Evolutionary conservation across 2,113 vertebrate species (phyloP), one percentile per base, ranked within the genome.

Genomic region (Eurystomus gularis): DNA sequence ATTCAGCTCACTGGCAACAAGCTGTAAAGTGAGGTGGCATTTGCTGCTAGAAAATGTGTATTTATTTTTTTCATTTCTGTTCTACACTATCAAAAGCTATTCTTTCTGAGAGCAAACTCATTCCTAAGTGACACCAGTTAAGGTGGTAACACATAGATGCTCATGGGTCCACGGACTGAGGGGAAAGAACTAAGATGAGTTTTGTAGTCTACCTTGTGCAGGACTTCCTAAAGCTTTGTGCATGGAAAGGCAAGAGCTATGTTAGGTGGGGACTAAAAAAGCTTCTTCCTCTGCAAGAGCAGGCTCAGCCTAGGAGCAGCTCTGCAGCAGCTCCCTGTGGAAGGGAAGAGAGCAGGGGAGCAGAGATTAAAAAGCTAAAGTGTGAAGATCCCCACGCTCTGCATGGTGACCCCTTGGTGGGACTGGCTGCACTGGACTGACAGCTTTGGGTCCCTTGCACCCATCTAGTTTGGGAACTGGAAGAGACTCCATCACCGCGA

Each of bases 61-160:
- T 44, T 52, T 61, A 19, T 42, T 72, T 20, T 9, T 40, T 55
- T 46, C 26, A 54, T 29, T 55, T 62, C 60, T 48, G 23, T n/a
- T 64, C 48, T 39, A n/a, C 15, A 33, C 37, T 23, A 17, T 49
- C 31, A 58, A 78, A 91, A 95, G 3, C 51, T 33, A 6, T 10
- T 57, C 29, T 80, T 79, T 19, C 54, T 65, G 24, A 70, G 15
- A 80, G 79, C 20, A 75, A 80, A 20, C 14, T 25, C 39, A 64
- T 42, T 44, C 62, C 35, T 21, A 31, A 62, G 48, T 24, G 48
- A 58, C 3, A 9, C 35, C 51, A 51, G 33, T 5, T 51, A 28
- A 44, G 16, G 46, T 5, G 18, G 10, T 3, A 23, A 51, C 19
- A 21, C 0, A 0, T 3, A 48, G n/a, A 5, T 7, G 70, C 9